These are phyloP conservation scores for Pipistrellus kuhlii DNA, from an alignment of 2,797 vertebrate genomes.

Conservation along the genomic window DNA sequence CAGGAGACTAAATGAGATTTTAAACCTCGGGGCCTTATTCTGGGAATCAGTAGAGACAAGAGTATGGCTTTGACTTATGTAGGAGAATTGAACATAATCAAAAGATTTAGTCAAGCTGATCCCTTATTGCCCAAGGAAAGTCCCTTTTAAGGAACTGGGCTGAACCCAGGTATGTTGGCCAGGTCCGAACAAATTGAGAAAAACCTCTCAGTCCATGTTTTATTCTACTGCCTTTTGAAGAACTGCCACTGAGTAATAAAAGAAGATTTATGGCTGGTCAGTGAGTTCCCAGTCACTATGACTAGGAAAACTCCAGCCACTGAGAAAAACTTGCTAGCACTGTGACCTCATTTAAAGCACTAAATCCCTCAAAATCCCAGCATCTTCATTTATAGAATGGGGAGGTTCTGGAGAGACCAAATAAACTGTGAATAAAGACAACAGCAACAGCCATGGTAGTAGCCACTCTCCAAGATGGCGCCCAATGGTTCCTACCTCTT, in stretches of 20 bases:
- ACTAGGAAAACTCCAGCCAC: conserved; percentile 27
- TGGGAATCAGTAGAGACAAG: not conserved
- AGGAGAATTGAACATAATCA: not conserved
- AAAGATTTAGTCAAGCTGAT: not conserved
- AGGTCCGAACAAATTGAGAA: conserved; percentile 1
- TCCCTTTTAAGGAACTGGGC: not conserved
- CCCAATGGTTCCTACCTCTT: not conserved
- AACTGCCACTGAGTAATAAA: conserved; percentile 17
- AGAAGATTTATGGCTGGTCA: conserved; percentile 16
- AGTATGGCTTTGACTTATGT: not conserved
- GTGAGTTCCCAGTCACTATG: conserved; percentile 25
- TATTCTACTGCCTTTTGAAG: conserved; percentile 9
- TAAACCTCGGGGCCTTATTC: not conserved
- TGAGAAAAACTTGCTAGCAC: conserved; percentile 6
- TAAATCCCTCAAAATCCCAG: not conserved
- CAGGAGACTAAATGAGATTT: not conserved
- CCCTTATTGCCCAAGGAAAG: not conserved
- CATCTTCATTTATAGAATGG: not conserved
- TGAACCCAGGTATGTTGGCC: not conserved
- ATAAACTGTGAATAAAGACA: not conserved
- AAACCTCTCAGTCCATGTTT: not conserved
- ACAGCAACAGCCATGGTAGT: not conserved
- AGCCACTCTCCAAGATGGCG: not conserved
- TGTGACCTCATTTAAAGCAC: not conserved
- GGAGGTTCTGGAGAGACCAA: not conserved